Evolutionary conservation across 2,113 vertebrate species (phyloP).

Genomic region (Riparia riparia): DNA sequence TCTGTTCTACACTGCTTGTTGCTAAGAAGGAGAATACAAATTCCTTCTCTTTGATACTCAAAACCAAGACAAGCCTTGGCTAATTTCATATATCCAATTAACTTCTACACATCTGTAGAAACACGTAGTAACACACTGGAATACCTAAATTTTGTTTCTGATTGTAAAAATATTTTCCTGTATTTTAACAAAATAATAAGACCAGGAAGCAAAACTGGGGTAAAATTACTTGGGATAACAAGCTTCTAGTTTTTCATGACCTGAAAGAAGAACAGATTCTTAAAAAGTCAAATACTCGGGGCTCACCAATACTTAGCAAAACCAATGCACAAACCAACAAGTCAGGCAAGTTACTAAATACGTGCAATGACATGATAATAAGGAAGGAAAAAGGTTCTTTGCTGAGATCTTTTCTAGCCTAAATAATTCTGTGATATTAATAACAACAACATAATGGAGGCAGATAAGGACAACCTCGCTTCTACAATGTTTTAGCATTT

Average conservation of each 20-base stretch:
- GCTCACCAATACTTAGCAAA: neutral
- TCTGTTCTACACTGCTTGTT: neutral
- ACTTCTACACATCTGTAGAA: neutral
- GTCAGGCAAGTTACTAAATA: neutral
- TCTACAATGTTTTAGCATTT: neutral
- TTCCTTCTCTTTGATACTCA: neutral
- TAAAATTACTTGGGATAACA: neutral
- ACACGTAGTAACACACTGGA: neutral
- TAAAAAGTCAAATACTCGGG: neutral
- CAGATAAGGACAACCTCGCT: neutral
- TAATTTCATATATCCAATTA: neutral
- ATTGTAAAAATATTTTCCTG: neutral
- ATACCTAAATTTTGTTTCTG: neutral
- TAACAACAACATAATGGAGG: neutral
- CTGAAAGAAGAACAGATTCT: neutral
- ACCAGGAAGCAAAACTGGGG: neutral
- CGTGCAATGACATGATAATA: neutral
- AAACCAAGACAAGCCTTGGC: neutral
- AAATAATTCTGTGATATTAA: neutral
- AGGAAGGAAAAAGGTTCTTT: neutral
- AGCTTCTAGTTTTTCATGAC: neutral
- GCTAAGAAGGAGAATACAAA: neutral
- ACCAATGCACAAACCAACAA: neutral
- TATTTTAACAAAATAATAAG: neutral
- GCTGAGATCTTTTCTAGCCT: neutral